Base-by-base conservation (phyloP, 2,113 vertebrate genomes). In the Catagonus wagneri region DNA sequence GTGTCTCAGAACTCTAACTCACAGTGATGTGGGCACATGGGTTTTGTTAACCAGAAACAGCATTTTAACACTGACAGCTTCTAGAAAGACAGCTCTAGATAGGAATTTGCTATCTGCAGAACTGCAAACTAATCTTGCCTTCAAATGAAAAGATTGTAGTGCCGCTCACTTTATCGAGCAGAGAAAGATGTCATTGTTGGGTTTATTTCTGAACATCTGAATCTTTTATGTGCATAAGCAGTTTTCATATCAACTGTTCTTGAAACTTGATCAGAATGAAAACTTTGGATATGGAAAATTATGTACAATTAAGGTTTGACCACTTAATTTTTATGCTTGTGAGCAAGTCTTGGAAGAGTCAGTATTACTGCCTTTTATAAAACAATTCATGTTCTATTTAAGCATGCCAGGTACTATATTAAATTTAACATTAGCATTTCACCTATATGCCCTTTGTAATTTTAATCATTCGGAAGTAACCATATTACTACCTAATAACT, bases 1-100 rank as follows among this genome's bases (percentile, higher is more conserved):
- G 79, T 89, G 72, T 93, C 83, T 96, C 58, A 52, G 68, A 96
- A 88, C 52, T 50, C 66, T 83, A 83, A 96, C 97, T 93, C 66
- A 68, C 0, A 0, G 83, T 93, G 90, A 97, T 93, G 72, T 91
- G 66, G 86, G 83, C 61, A 61, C 78, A 50, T 85, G 90, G 86
- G 72, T 93, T 96, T 96, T 96, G 86, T 97, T 97, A 92, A 96
- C 90, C 83, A 96, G 90, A 96, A 96, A 95, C 63, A 91, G 52
- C 54, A 86, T 96, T 97, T 97, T 95, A 93, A 84, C 89, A 81
- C 32, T 93, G 94, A 96, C 92, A 91, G 86, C 44, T 93, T 65
- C 76, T 93, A 39, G 50, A 81, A 94, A 94, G 80, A 93, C 27
- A 94, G 34, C 58, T 88, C 54, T 89, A 65, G 92, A 58, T 6